Base-by-base conservation (phyloP, 2,888 invertebrate species). In the Anaspis maculata region DNA sequence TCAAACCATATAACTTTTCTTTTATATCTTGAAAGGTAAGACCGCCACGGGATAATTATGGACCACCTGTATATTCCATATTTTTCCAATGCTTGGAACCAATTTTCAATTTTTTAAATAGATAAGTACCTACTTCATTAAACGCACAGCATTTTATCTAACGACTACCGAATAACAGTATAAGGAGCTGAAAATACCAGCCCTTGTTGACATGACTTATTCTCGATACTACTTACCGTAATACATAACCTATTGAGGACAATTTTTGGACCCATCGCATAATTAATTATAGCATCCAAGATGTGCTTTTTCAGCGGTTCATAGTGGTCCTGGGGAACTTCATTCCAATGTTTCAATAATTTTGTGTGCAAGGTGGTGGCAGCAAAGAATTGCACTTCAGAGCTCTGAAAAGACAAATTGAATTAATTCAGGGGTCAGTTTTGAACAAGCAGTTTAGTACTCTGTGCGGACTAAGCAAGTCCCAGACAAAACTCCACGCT, bases 401-500 rank as follows among this genome's bases (percentile, higher is more conserved):
- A 79, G 34, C 77, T 73, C 89, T 90, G 61, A 26, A 72, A 69
- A 11, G 7, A 6, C 9, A 3, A 13, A 12, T 11, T 22, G 21
- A 29, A 26, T 25, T 19, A 23, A n/a, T n/a, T n/a, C n/a, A n/a
- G n/a, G n/a, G 22, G n/a, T n/a, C 25, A 13, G 9, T 14, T 19
- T 27, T 26, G 7, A 26, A 13, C 5, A 3, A 28, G 30, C 13
- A 30, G 13, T 10, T 21, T 25, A 13, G 15, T 69, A 90, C 91
- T 74, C 88, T 86, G 47, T 77, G 76, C 5, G 83, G 78, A 56
- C 81, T 78, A 48, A 95, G 72, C 15, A 95, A 72, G 42, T 88
- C 82, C 92, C 94, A 94, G 3, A 88, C 81, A 62, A 92, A 90
- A 49, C 79, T 80, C 95, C 95, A 95, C 15, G 94, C 92, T 61